Conservation (phyloP, 2,113 vertebrate genomes). For the Gasterosteus aculeatus region DNA sequence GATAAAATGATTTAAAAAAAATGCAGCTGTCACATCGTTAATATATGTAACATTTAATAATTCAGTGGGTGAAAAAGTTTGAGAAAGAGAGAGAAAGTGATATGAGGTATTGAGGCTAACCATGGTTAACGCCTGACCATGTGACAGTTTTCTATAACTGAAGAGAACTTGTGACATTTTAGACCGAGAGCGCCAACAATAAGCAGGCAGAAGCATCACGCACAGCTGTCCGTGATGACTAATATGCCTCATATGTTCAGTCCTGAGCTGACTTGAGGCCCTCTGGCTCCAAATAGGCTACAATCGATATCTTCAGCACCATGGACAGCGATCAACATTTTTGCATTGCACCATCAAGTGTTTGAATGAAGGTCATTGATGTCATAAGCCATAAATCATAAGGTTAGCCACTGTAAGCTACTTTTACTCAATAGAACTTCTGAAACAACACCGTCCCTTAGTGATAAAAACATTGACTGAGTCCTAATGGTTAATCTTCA, state of each 20-base stretch:
- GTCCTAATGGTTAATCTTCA: background rate
- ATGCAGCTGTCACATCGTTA: background rate
- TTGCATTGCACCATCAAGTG: slow-evolving; percentile 31
- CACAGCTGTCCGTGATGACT: background rate
- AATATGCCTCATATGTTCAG: background rate
- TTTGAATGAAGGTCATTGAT: background rate
- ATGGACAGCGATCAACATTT: slow-evolving; percentile 32
- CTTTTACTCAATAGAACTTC: background rate
- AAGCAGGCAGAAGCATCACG: slow-evolving; percentile 11
- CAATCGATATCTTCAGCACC: slow-evolving; percentile 52
- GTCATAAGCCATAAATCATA: background rate
- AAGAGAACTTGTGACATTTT: background rate
- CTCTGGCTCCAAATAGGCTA: background rate
- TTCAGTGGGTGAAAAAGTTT: background rate
- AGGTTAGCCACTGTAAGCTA: background rate
- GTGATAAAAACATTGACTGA: background rate
- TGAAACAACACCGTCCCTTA: background rate
- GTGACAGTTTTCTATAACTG: background rate
- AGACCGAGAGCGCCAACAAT: slow-evolving; percentile 2
- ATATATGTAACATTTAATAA: background rate
- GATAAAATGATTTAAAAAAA: background rate
- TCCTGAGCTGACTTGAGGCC: background rate
- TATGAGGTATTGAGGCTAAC: slow-evolving; percentile 14
- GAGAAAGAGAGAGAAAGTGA: background rate
- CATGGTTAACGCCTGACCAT: background rate